Conservation (phyloP, 2,113 vertebrate genomes). For the Caranx melampygus region DNA sequence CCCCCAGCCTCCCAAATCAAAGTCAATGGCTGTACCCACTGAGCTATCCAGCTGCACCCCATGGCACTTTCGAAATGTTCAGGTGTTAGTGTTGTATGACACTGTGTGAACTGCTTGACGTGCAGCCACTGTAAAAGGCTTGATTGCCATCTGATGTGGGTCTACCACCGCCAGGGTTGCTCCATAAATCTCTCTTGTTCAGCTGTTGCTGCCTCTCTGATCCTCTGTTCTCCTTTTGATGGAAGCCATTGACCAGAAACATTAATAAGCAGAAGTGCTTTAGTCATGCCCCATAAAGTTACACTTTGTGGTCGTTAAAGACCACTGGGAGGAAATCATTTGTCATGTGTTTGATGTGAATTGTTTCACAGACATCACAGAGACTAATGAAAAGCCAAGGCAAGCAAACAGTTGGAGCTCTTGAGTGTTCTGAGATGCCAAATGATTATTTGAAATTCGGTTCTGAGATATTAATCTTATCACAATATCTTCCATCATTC, state of each 20-base stretch:
- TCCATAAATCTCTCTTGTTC: slow-evolving; percentile 71
- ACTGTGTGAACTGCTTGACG: slow-evolving; percentile 56
- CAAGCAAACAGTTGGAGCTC: slow-evolving; percentile 38
- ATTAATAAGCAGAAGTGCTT: slow-evolving; percentile 76
- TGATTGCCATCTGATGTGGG: slow-evolving; percentile 65
- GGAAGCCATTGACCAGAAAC: slow-evolving; percentile 71
- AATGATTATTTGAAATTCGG: slow-evolving; percentile 32
- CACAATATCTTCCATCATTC: slow-evolving; percentile 36
- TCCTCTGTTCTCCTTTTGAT: slow-evolving; percentile 64
- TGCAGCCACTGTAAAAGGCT: slow-evolving; percentile 66
- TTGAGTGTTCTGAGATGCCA: neutral
- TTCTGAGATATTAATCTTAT: slow-evolving; percentile 15
- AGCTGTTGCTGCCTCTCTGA: slow-evolving; percentile 53
- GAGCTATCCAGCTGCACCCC: too few species aligned
- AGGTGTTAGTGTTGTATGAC: slow-evolving; percentile 56
- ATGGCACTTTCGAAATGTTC: too few species aligned
- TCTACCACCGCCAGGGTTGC: slow-evolving; percentile 41
- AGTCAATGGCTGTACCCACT: too few species aligned
- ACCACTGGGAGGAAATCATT: slow-evolving; percentile 62
- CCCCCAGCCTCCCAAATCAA: too few species aligned
- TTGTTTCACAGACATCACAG: slow-evolving; percentile 23
- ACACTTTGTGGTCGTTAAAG: slow-evolving; percentile 63
- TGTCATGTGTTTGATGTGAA: slow-evolving; percentile 47
- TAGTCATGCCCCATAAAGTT: slow-evolving; percentile 76
- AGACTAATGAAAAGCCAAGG: slow-evolving; percentile 24